These are phyloP conservation scores for Nyctibius bracteatus DNA, from an alignment of 2,113 vertebrate genomes.

Conservation along the genomic window DNA sequence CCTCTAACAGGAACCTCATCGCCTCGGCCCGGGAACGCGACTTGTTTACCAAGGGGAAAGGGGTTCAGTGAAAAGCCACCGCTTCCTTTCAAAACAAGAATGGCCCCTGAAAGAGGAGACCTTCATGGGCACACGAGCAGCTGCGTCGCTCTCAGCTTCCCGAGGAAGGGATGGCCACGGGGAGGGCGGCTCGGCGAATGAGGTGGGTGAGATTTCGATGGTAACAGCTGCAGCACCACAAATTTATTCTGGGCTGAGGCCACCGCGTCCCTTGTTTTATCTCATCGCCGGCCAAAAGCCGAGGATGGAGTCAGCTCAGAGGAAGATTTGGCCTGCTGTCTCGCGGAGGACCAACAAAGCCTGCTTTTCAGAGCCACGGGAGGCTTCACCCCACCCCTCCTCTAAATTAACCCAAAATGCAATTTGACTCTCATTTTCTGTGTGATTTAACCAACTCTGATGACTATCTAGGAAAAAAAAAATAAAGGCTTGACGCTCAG, in stretches of 20 bases:
- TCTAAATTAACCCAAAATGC: neutral
- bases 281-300: constrained; percentile 4
- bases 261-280: neutral
- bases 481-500: neutral
- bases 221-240: constrained; percentile 18
- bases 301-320: neutral
- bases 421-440: neutral
- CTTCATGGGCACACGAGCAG: neutral
- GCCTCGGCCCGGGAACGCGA: neutral
- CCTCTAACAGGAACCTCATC: constrained; percentile 1
- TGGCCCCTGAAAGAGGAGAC: neutral
- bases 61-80: neutral
- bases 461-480: neutral
- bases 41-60: constrained; percentile 13
- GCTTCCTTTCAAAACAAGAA: neutral
- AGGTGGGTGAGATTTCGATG: neutral
- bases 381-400: neutral
- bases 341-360: neutral
- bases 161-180: neutral
- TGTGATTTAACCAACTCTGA: neutral
- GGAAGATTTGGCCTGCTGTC: neutral
- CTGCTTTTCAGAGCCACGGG: neutral
- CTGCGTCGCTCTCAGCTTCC: constrained; percentile 11
- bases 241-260: constrained; percentile 24
- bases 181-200: neutral